These are phyloP conservation scores for Bubo blakistoni DNA, from an alignment of 2,113 vertebrate species.

Conservation along the genomic window DNA sequence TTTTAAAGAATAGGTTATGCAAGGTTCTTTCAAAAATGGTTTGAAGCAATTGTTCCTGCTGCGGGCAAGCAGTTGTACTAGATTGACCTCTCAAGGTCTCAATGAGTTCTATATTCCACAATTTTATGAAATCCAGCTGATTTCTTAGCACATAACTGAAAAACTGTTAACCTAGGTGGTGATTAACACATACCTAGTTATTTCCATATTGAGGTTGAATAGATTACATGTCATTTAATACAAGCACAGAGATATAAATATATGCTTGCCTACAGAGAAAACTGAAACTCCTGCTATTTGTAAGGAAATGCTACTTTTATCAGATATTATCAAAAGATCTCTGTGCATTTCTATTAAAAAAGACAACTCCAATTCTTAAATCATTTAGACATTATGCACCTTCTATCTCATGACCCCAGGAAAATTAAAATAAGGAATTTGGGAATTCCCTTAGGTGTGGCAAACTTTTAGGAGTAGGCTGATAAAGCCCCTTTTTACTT, in stretches of 20 bases:
- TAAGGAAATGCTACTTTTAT: background rate
- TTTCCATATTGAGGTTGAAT: background rate
- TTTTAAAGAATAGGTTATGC: background rate
- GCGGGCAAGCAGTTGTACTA: background rate
- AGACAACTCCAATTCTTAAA: background rate
- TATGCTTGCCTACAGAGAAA: background rate
- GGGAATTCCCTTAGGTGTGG: background rate
- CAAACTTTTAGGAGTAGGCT: background rate
- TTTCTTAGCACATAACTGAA: background rate
- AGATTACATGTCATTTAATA: background rate
- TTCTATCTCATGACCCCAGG: background rate
- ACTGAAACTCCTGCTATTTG: background rate
- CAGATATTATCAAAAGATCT: background rate
- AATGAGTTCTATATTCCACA: background rate
- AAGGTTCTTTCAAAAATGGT: background rate
- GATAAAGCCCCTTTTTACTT: background rate
- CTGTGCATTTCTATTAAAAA: background rate
- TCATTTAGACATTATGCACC: background rate
- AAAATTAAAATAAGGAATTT: background rate
- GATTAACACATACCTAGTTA: background rate
- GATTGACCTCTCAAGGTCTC: background rate
- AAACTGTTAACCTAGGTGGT: background rate
- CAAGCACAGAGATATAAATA: background rate
- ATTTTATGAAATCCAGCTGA: background rate
- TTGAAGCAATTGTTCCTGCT: background rate